Evolutionary conservation across 2,888 invertebrate genomes (phyloP), one percentile per base, ranked within the genome.

Genomic region (Tetheella fluctuosa): DNA sequence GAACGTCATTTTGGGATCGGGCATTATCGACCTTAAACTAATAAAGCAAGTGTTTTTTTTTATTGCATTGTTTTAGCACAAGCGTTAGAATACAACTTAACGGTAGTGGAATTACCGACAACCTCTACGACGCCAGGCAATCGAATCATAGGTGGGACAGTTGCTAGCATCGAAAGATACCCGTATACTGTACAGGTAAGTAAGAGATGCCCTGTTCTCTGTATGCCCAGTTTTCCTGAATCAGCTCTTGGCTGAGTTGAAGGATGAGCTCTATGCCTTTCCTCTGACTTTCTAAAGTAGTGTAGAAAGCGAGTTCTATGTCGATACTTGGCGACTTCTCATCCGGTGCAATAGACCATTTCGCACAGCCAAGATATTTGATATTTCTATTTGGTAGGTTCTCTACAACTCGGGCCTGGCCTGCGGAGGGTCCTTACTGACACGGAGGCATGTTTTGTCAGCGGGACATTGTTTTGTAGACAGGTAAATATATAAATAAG

Each of bases 391-490:
- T 63, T 61, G 60, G 0, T 74, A 90, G 90, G 67, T 90, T 17
- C 64, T 80, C 61, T 73, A 76, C 62, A 61, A 59, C 37, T 54
- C 59, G 1, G 73, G 70, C 53, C 65, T 87, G 53, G 54, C 65
- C 0, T 91, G 91, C 63, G 91, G 83, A 0, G 91, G 91, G 0
- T 78, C 88, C 0, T 70, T 91, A 15, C 54, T 91, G 37, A 88
- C 87, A 0, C 34, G 23, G 0, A 68, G 74, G 0, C 87, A 87
- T 57, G 87, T 91, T 5, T 79, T 91, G 0, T 80, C 89, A 0
- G 87, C 91, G 0, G 91, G 80, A 0, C 91, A 91, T 65, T 91
- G 91, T 77, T 89, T 89, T 65, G 65, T 84, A 7, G 67, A 80
- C 48, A 1, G 59, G 90, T 90, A 73, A 34, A 34, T 20, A 20